A percentile compares a stretch with the other conserved stretches of the same genome.
Conservation (phyloP, 2,797 vertebrate genomes). For the Megaceryle alcyon region DNA sequence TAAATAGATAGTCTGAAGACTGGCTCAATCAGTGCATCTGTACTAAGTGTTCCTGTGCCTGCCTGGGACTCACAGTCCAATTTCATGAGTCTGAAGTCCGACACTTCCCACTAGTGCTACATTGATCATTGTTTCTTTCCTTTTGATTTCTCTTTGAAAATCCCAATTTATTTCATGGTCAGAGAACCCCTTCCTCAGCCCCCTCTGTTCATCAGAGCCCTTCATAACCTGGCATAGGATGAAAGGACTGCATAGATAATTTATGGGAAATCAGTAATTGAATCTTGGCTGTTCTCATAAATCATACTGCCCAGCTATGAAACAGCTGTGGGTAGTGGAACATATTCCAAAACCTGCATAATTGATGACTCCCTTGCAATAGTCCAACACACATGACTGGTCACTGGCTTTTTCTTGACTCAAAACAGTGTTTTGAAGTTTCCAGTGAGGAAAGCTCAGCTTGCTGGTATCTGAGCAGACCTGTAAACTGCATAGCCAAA, state of each 20-base stretch:
- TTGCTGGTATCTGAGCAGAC: background rate
- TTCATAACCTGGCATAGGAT: constrained; percentile 36
- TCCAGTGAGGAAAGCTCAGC: background rate
- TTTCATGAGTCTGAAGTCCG: background rate
- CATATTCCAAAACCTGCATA: constrained; percentile 51
- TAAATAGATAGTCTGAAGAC: constrained; percentile 17
- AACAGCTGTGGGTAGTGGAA: constrained; percentile 27
- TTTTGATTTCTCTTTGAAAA: constrained; percentile 56
- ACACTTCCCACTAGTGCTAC: background rate
- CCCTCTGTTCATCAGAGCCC: constrained; percentile 21
- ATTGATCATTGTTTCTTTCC: background rate
- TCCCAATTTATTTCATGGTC: constrained; percentile 1
- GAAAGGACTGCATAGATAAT: constrained; percentile 58
- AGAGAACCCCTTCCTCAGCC: background rate
- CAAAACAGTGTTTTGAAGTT: constrained; percentile 7
- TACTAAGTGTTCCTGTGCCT: background rate
- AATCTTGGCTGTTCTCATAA: constrained; percentile 63
- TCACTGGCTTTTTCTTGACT: background rate
- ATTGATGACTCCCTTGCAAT: constrained; percentile 32
- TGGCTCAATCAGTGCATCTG: constrained; percentile 12
- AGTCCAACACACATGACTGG: background rate
- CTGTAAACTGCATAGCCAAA: background rate
- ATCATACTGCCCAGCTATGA: constrained; percentile 41
- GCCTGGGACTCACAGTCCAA: constrained; percentile 13
- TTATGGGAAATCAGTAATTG: constrained; percentile 74